Base-by-base conservation (phyloP, 2,888 invertebrate species). In the Apodemia zela region DNA sequence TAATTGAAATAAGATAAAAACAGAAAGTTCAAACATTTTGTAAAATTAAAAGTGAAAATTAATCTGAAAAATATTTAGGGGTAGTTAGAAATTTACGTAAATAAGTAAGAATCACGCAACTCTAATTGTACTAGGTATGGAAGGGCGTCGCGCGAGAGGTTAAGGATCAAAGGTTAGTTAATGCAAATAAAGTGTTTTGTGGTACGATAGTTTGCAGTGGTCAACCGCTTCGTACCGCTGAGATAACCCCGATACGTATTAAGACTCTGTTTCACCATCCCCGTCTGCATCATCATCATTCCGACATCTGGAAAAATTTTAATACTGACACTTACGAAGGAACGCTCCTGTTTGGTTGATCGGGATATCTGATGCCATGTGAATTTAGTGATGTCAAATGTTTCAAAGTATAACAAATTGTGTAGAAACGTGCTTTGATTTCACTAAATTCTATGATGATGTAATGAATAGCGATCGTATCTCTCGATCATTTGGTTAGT, bases 251-350 rank as follows among this genome's bases (percentile, higher is more conserved):
- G 93, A 93, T 93, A 94, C 89, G 94, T 93, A 94, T 95, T 96
- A 93, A 95, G 93, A 92, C 94, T 95, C 93, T 96, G 96, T 95
- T 97, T 97, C 95, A 97, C 96, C 97, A 97, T 97, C 94, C 97
- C 97, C 91, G 96, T 95, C 95, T 97, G 97, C 97, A 97, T 97
- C 97, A 97, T 96, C 94, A 97, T 97, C 97, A 97, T 97, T 94
- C 97, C 97, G 93, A 97, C 97, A 97, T 97, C 97, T 97, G 97
- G 84, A 95, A 96, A 95, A 94, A 95, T 93, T 92, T 92, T 93
- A 92, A 93, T 88, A 84, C 90, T 91, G 90, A 91, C 89, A 89
- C 84, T 85, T 78, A 85, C 82, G 87, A 80, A 84, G 78, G 83
- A 78, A 81, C 83, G 81, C 80, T 80, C 79, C 80, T 78, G 76